Conservation (phyloP, 2,888 invertebrate species). For the Deroplatys truncata region DNA sequence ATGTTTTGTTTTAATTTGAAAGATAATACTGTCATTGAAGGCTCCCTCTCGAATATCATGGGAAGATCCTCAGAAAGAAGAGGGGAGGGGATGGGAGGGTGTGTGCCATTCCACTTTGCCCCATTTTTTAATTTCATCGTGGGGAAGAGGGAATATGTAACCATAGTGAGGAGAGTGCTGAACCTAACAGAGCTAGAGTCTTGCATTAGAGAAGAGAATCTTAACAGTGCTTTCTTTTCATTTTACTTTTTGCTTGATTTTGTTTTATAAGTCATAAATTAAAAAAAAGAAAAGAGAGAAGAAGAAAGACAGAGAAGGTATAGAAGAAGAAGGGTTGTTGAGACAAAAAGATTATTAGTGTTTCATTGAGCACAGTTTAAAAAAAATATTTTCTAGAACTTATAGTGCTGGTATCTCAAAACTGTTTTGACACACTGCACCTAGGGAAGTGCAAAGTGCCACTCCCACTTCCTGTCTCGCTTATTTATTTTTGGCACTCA, state of each 20-base stretch:
- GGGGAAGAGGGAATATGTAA: not conserved
- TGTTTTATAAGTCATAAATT: not conserved
- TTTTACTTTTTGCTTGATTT: not conserved
- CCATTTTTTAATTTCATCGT: not conserved
- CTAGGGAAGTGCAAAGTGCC: too few species aligned
- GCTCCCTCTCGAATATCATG: not conserved
- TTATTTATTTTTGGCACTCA: not conserved
- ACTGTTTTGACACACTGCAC: not conserved
- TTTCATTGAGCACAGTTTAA: slow-evolving; percentile 26
- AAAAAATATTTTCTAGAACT: not conserved
- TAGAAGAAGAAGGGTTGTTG: not conserved
- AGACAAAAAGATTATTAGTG: not conserved
- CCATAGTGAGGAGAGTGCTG: not conserved
- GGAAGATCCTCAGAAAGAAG: not conserved
- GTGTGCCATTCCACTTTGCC: not conserved
- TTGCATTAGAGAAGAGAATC: not conserved
- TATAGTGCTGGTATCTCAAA: not conserved
- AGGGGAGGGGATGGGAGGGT: not conserved
- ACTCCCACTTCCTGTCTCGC: not conserved
- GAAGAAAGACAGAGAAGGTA: not conserved
- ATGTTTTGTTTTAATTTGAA: slow-evolving; percentile 18
- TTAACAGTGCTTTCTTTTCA: not conserved
- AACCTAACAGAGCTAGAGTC: not conserved
- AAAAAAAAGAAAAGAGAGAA: not conserved
- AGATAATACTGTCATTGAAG: slow-evolving; percentile 31